Evolutionary conservation across 2,888 invertebrate genomes (phyloP).

Genomic region (Fragum whitleyi): DNA sequence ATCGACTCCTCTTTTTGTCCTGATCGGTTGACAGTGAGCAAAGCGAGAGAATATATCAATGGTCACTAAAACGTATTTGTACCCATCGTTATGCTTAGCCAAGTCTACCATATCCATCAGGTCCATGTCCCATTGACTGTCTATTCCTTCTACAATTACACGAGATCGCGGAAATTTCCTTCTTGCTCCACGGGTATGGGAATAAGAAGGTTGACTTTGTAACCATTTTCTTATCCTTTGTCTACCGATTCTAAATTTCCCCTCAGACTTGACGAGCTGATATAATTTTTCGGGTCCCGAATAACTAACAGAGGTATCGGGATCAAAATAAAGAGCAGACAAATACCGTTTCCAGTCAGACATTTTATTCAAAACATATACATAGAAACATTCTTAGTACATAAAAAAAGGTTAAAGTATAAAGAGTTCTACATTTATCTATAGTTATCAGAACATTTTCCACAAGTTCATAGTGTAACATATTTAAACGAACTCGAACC

Average conservation of each 20-base stretch:
- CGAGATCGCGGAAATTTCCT: not conserved
- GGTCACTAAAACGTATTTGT: constrained; percentile 36
- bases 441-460: too few species aligned
- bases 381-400: too few species aligned
- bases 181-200: constrained; percentile 32
- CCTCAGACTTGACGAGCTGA: constrained; percentile 29
- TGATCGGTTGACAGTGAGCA: constrained; percentile 19
- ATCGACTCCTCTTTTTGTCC: constrained; percentile 31
- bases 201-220: constrained; percentile 45
- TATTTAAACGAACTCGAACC: too few species aligned
- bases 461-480: too few species aligned
- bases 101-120: constrained; percentile 42
- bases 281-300: constrained; percentile 45
- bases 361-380: constrained; percentile 14
- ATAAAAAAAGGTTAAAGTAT: not conserved
- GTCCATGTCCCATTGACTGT: constrained; percentile 46
- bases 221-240: constrained; percentile 42
- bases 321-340: constrained; percentile 27
- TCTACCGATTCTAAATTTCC: constrained; percentile 37
- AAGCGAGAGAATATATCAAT: constrained; percentile 43
- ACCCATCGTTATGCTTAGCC: constrained; percentile 31
- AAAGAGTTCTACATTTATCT: too few species aligned
- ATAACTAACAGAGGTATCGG: constrained; percentile 11
- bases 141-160: constrained; percentile 14
- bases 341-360: constrained; percentile 33